A percentile compares a stretch with the other conserved stretches of the same genome.
Conservation (phyloP, 2,797 vertebrate species). For the Mormyrops attenuatus region DNA sequence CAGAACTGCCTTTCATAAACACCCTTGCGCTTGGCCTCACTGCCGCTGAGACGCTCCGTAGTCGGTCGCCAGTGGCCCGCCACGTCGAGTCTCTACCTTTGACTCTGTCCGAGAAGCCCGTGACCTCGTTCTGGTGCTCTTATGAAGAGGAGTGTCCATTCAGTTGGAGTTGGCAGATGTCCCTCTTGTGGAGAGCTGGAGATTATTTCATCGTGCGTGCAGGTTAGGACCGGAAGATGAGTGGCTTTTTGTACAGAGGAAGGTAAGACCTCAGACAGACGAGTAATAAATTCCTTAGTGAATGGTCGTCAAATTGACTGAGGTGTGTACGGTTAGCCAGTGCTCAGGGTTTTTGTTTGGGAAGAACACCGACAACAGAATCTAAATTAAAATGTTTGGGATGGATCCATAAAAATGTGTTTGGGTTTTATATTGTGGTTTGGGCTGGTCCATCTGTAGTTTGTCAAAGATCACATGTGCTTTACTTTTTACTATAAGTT, state of each 20-base stretch:
- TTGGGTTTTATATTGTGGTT: not conserved
- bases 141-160: slow-evolving; percentile 30
- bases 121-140: slow-evolving; percentile 36
- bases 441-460: not conserved
- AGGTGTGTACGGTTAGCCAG: not conserved
- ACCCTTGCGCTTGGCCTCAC: slow-evolving; percentile 54
- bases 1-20: slow-evolving; percentile 61
- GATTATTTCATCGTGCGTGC: slow-evolving; percentile 15
- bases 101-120: slow-evolving; percentile 30
- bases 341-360: not conserved
- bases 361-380: not conserved
- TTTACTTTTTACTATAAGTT: not conserved
- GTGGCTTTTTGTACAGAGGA: slow-evolving; percentile 62
- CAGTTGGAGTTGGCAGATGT: slow-evolving; percentile 7
- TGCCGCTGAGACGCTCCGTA: slow-evolving; percentile 35
- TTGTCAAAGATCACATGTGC: not conserved
- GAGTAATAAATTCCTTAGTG: not conserved
- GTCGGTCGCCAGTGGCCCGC: slow-evolving; percentile 43
- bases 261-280: slow-evolving; percentile 51
- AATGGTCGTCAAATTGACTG: not conserved
- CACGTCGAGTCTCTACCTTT: slow-evolving; percentile 56
- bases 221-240: slow-evolving; percentile 46
- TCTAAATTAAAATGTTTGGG: not conserved
- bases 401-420: not conserved
- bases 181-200: not conserved